Base-by-base conservation (phyloP, 2,113 vertebrate genomes). In the Theropithecus gelada region DNA sequence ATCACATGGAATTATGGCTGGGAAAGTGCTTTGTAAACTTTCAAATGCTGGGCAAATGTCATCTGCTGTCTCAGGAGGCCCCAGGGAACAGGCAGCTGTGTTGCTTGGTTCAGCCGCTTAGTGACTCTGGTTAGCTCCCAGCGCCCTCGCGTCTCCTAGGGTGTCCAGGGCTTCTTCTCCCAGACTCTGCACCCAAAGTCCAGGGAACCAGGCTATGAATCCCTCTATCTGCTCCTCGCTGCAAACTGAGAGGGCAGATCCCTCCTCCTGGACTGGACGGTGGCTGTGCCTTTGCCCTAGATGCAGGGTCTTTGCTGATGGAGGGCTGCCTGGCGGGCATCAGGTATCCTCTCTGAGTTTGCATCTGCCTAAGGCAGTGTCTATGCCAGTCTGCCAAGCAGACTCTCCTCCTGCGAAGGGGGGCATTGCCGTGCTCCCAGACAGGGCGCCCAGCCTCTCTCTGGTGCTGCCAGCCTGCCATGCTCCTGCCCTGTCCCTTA, bases 1-100 rank as follows among this genome's bases (percentile, higher is more conserved):
- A 23, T 11, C 17, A 0, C 0, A 0, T 23, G n/a, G n/a, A 70
- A 48, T 6, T 43, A 13, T 2, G 57, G 45, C n/a, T 75, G 50
- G 27, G 73, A 55, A 25, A 45, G n/a, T 50, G 57, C 50, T 85
- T 70, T 30, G 5, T 48, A 55, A 68, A 81, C 61, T 89, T 40
- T 59, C 8, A 96, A 79, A 30, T 80, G 50, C 48, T 32, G 13
- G 23, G 22, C n/a, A 18, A 68, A 68, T 20, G 23, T 52, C 16
- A 40, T 55, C 55, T 43, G 70, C n/a, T 68, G 35, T 38, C 89
- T n/a, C 48, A 55, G 40, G 80, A 88, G 52, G 70, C 81, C 48
- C 61, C 57, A 4, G 48, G 5, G 40, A 66, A 78, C 2, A 43
- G 83, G 70, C 35, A 66, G 52, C 50, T 48, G 8, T 32, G 43